Conservation (phyloP, 2,113 vertebrate genomes). For the Pseudorhombus dupliciocellatus region DNA sequence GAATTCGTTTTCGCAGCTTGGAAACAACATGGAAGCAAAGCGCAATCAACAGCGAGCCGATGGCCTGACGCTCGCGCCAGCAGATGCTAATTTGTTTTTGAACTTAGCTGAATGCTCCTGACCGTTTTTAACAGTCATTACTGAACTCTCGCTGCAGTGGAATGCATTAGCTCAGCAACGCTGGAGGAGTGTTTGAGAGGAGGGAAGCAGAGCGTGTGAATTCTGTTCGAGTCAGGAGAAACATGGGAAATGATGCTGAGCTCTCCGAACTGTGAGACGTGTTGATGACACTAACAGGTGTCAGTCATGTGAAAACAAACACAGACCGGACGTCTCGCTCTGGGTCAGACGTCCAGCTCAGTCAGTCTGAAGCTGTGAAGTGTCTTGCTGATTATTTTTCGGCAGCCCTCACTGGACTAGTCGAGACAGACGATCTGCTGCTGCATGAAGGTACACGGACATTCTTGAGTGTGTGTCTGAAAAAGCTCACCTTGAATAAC, state of each 20-base stretch:
- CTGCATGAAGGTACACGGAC: not conserved
- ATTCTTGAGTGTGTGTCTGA: not conserved
- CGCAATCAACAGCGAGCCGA: slow-evolving; percentile 67
- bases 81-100: slow-evolving; percentile 54
- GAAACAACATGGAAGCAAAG: slow-evolving; percentile 59
- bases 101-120: slow-evolving; percentile 37
- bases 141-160: slow-evolving; percentile 31
- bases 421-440: too few species aligned
- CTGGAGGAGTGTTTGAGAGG: not conserved
- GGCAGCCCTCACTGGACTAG: too few species aligned
- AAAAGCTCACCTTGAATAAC: slow-evolving; percentile 94
- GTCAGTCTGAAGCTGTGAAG: too few species aligned
- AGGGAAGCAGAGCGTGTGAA: not conserved
- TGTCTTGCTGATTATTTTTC: too few species aligned
- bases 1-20: slow-evolving; percentile 70
- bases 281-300: too few species aligned
- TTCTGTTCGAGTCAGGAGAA: not conserved
- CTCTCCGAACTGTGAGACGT: not conserved
- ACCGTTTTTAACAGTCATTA: slow-evolving; percentile 32
- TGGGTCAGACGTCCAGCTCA: too few species aligned
- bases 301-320: too few species aligned
- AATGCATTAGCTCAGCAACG: slow-evolving; percentile 13
- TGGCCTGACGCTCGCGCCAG: slow-evolving; percentile 40
- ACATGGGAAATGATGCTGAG: not conserved
- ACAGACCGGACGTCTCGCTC: too few species aligned